These are phyloP conservation scores for Notolepis coatsorum DNA, from an alignment of 2,797 vertebrate genomes.

Conservation along the genomic window DNA sequence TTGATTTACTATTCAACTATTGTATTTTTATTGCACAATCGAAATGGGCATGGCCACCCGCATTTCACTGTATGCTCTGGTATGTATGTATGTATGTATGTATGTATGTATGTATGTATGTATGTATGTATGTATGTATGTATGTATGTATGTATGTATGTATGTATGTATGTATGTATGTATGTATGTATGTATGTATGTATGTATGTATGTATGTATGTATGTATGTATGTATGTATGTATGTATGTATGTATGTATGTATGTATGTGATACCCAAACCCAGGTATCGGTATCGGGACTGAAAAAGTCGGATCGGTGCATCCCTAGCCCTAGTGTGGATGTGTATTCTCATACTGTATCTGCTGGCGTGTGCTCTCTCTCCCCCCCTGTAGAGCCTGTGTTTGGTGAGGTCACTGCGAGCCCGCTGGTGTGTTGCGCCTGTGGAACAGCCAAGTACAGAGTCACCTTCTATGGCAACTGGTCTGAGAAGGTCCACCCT, in stretches of 20 bases:
- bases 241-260: constrained; percentile 6
- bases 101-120: too few relatives aligned
- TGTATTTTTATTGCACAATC: too few relatives aligned
- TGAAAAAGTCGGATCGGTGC: too few relatives aligned
- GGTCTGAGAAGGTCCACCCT: constrained; percentile 96
- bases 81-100: too few relatives aligned
- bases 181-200: not conserved
- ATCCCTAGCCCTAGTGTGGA: too few relatives aligned
- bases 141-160: not conserved
- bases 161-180: not conserved
- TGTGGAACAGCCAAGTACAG: constrained; percentile 98
- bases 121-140: too few relatives aligned
- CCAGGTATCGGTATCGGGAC: too few relatives aligned
- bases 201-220: constrained; percentile 12
- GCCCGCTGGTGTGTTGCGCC: constrained; percentile 91
- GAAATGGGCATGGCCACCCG: too few relatives aligned
- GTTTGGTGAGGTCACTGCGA: constrained; percentile 82
- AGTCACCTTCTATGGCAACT: constrained; percentile 96
- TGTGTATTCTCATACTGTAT: too few relatives aligned
- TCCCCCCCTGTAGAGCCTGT: constrained; percentile 78
- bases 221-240: not conserved
- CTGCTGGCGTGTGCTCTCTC: not conserved
- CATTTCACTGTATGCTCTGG: too few relatives aligned
- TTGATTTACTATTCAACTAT: too few relatives aligned
- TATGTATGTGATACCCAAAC: too few relatives aligned